Base-by-base conservation (phyloP, 2,888 invertebrate species). In the Conops quadrifasciatus region DNA sequence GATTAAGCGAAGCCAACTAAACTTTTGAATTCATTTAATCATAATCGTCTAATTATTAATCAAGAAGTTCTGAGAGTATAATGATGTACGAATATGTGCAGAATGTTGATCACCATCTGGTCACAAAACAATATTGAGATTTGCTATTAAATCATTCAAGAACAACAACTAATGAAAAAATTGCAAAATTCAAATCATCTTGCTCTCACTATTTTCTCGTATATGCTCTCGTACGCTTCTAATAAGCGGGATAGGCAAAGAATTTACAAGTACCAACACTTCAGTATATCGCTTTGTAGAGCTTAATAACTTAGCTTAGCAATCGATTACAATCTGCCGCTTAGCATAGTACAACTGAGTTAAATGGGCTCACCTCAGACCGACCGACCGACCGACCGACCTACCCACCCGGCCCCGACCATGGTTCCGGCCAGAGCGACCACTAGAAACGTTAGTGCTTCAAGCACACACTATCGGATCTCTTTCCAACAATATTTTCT, bases 11-110 rank as follows among this genome's bases (percentile, higher is more conserved):
- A n/a, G n/a, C 7, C 26, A 19, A 21, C 9, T n/a, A 56, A 56
- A n/a, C 21, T n/a, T 45, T 30, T 19, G n/a, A 21, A 47, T 28
- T 47, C 30, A 36, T 36, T 64, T 51, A 47, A 53, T 64, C 28
- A 49, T 49, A 26, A n/a, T n/a, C n/a, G n/a, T n/a, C n/a, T n/a
- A 43, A 47, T 49, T 65, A 73, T 74, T 75, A 72, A 75, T 71
- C 68, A 69, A 74, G 66, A 71, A 72, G 70, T 72, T 71, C 70
- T 68, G 24, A 26, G 53, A 24, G 3, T n/a, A 26, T 67, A 43
- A 36, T 58, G 69, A 58, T 30, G 69, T 24, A 16, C 56, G 36
- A 51, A 49, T 59, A 60, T 28, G 58, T 62, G 63, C 62, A 59
- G 58, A 63, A 71, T 67, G 63, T 53, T 62, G 71, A 71, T 53